A percentile compares a stretch with the other conserved stretches of the same genome.
These are phyloP conservation scores for Drosophila melanosoma DNA, from an alignment of 2,888 invertebrate genomes.

Conservation along the genomic window DNA sequence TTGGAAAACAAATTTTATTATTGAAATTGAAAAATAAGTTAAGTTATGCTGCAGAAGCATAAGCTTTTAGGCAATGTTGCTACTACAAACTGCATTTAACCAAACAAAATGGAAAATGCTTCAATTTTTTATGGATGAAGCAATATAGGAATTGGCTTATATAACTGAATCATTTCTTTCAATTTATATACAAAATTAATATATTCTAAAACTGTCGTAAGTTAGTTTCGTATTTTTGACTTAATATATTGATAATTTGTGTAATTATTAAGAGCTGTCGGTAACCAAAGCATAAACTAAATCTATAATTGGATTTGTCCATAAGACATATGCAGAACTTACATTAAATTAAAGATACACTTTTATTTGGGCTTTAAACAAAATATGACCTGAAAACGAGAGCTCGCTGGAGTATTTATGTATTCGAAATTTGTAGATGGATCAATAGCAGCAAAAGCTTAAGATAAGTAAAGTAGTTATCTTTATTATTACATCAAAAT, in stretches of 20 bases:
- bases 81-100: slow-evolving; percentile 8
- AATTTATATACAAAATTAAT: neutral
- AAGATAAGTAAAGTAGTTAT: neutral
- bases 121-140: slow-evolving; percentile 1
- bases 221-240: neutral
- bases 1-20: slow-evolving; percentile 74
- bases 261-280: neutral
- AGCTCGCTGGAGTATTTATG: neutral
- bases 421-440: neutral
- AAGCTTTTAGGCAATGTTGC: slow-evolving; percentile 7
- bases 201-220: neutral
- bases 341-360: neutral
- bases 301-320: neutral
- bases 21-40: slow-evolving; percentile 74
- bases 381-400: neutral
- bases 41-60: slow-evolving; percentile 24
- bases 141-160: neutral
- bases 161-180: neutral
- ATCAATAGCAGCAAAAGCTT: neutral
- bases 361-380: neutral
- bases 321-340: neutral
- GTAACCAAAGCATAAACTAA: rapidly evolving
- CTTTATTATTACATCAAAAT: neutral
- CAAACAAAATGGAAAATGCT: slow-evolving; percentile 6
- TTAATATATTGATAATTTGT: neutral